Evolutionary conservation across 1,140 invertebrate genomes (phyloP), one percentile per base, ranked within the genome.

Genomic region (Zaprionus gabonicus): DNA sequence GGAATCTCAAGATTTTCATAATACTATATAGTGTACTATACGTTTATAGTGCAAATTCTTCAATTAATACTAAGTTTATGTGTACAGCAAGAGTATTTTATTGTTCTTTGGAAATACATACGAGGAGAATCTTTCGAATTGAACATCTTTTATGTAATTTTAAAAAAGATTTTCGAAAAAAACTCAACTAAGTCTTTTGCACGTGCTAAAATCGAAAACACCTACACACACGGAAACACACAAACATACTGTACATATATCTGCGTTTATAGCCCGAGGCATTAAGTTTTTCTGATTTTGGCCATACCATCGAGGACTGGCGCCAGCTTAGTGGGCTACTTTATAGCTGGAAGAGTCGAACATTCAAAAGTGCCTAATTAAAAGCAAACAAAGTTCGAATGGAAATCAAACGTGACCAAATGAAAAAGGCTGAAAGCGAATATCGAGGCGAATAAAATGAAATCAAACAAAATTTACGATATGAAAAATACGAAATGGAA

Each of bases 351-450:
- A 28, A 46, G 55, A 67, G 34, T 62, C 55, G 46, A 65, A 57
- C 41, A 67, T 13, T 34, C 70, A 38, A 68, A 71, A 65, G 49
- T 78, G 65, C 46, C 58, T 76, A 88, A 87, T 87, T 88, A 76
- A 82, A 88, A 62, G 66, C 71, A 63, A 78, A 81, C 71, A 70
- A 69, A 66, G 56, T 66, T 62, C 70, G 71, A 75, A 87, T 87
- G 80, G 68, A 78, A 86, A 86, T 87, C 59, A 80, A 44, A 31
- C 46, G 36, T 60, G 31, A 27, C 4, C 49, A 62, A 55, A 83
- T 58, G 27, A 58, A 41, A 41, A 59, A 53, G 36, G 36, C 56
- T 20, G 13, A 55, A 69, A 68, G 27, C 27, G 20, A 41, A 41
- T 41, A n/a, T n/a, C 41, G n/a, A 46, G n/a, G 41, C 41, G 41